Evolutionary conservation across 1,140 invertebrate species (phyloP), one percentile per base, ranked within the genome.

Genomic region (Trissolcus basalis): DNA sequence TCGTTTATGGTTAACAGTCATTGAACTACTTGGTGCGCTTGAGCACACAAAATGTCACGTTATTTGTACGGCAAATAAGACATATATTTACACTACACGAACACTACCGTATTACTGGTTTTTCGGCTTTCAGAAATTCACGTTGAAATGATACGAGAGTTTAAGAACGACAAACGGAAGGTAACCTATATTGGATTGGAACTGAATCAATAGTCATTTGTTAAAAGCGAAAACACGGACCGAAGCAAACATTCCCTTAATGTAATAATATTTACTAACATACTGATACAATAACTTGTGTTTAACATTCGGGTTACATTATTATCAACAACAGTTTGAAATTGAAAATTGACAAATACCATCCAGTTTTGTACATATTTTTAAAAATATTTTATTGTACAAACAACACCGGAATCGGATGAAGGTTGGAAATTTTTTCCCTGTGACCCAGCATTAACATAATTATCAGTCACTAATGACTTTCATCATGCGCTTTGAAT

Each of bases 121-220:
- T 63, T 55, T 59, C 55, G 48, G 45, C 64, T 54, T 70, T 64
- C 69, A 48, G 45, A 54, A 70, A 70, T 70, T 76, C 65, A 59
- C 65, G 19, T 47, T 49, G 53, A 39, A 69, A 64, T 72, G 60
- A 72, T 72, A 72, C 69, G 69, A 64, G 47, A 11, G n/a, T 43
- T 71, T 41, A 63, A 14, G 55, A 35, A 65, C 50, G 36, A 48
- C 41, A 65, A 59, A 55, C 53, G 60, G 19, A 61, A 60, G 65
- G 36, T 68, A 56, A 58, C 65, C 73, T 65, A 67, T 67, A 60
- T 32, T 3, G 19, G 19, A 27, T 27, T 27, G 53, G 68, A 77
- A 77, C 72, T 77, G 54, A 77, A 77, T 69, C 75, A 77, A 77
- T 77, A 77, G 44, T 70, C 58, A 72, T 72, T 77, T 72, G 68